Evolutionary conservation across 2,797 vertebrate genomes (phyloP).

Genomic region (Helostoma temminkii): DNA sequence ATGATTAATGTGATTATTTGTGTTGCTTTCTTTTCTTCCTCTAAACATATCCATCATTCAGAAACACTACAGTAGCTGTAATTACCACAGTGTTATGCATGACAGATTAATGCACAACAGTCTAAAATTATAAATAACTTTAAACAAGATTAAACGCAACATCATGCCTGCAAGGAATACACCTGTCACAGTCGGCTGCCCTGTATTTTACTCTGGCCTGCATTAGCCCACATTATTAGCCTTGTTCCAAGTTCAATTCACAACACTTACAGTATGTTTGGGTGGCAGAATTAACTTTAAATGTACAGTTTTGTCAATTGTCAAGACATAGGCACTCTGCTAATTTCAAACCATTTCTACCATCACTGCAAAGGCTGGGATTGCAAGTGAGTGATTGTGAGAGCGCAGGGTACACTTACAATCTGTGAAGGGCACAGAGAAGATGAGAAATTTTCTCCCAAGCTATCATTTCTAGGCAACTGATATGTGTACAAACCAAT

Average conservation of each 20-base stretch:
- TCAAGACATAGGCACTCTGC: conserved; percentile 22
- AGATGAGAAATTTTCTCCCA: conserved; percentile 48
- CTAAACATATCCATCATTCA: conserved; percentile 66
- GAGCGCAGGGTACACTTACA: conserved; percentile 37
- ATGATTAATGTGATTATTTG: conserved; percentile 53
- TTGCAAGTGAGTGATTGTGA: conserved; percentile 33
- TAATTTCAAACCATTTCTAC: conserved; percentile 35
- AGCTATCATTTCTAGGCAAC: conserved; percentile 47
- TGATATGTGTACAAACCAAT: conserved; percentile 16
- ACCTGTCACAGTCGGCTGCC: conserved; percentile 63
- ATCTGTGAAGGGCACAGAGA: conserved; percentile 61
- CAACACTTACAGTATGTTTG: background rate
- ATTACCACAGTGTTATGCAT: conserved; percentile 59
- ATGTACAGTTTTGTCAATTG: conserved; percentile 42
- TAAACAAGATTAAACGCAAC: conserved; percentile 59
- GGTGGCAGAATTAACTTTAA: conserved; percentile 4
- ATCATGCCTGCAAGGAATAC: conserved; percentile 49
- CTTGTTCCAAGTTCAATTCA: conserved; percentile 34
- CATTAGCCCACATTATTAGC: conserved; percentile 35
- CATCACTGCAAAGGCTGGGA: conserved; percentile 8
- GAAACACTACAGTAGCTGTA: conserved; percentile 40
- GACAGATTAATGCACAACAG: conserved; percentile 39
- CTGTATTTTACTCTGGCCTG: conserved; percentile 54
- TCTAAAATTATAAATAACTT: conserved; percentile 53
- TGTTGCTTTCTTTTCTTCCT: conserved; percentile 41